A percentile compares a stretch with the other conserved stretches of the same genome.
Conservation (phyloP, 2,797 vertebrate species). For the Nyctalus aviator region DNA sequence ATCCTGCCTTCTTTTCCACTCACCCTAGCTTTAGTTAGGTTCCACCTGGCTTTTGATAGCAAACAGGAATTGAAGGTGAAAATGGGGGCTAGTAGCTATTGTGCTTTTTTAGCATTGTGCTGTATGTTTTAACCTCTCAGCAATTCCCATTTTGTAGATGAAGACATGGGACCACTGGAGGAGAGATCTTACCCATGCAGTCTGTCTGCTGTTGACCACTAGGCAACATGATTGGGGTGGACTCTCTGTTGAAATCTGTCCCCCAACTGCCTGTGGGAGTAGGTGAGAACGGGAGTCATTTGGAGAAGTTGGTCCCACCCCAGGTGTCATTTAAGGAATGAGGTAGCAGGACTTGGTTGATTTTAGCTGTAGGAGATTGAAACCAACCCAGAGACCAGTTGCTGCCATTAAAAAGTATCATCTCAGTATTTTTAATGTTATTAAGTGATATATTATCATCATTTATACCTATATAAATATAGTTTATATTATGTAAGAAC, state of each 20-base stretch:
- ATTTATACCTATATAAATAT: background rate
- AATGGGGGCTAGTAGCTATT: background rate
- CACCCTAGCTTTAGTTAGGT: background rate
- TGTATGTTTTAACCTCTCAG: background rate
- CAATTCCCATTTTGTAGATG: background rate
- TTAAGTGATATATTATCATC: background rate
- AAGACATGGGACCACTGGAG: background rate
- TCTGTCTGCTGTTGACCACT: background rate
- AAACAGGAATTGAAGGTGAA: background rate
- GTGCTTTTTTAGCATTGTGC: background rate
- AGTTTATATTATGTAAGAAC: background rate
- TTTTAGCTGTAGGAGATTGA: conserved; percentile 1
- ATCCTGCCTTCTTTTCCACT: background rate
- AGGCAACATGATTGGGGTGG: background rate
- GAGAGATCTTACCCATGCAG: background rate
- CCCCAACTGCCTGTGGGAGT: background rate
- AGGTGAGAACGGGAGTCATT: background rate
- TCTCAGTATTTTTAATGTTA: background rate
- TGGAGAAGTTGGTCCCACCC: background rate
- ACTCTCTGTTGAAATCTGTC: background rate
- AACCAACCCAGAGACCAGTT: background rate
- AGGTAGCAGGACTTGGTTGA: background rate
- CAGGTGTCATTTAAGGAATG: background rate
- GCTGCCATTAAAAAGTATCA: background rate
- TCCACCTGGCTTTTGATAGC: background rate